phyloP scores from a whole-genome alignment of 2,113 vertebrate species.

The Neodontobutis hainanensis region DNA sequence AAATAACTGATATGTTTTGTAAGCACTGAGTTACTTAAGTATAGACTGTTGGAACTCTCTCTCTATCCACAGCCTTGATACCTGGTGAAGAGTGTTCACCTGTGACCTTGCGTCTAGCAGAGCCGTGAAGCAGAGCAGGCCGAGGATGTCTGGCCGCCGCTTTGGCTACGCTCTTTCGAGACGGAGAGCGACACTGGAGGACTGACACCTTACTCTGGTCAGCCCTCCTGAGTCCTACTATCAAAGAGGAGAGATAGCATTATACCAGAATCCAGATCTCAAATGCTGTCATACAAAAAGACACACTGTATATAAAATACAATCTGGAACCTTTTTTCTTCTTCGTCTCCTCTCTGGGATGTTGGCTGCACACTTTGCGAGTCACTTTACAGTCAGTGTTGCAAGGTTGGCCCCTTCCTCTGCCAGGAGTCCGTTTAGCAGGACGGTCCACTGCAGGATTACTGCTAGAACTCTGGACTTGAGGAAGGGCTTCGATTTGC shows the following conservation, averaged over 20 bases:
- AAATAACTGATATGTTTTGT: not conserved
- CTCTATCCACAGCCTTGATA: conserved; percentile 66
- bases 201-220: conserved; percentile 95
- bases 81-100: conserved; percentile 84
- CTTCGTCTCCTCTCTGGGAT: conserved; percentile 92
- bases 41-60: conserved; percentile 41
- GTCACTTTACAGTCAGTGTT: conserved; percentile 88
- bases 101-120: conserved; percentile 95
- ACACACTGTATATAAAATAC: not conserved
- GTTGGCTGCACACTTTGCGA: conserved; percentile 87
- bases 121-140: conserved; percentile 90
- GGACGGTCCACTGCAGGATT: conserved; percentile 85
- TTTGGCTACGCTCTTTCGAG: conserved; percentile 95
- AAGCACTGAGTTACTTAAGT: not conserved
- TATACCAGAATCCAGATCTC: conserved; percentile 41
- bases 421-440: conserved; percentile 88
- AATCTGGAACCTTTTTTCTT: conserved; percentile 95
- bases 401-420: conserved; percentile 86
- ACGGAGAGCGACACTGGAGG: conserved; percentile 91
- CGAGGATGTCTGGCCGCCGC: conserved; percentile 92
- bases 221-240: conserved; percentile 94
- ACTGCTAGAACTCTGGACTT: conserved; percentile 84
- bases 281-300: not conserved
- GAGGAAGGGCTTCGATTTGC: conserved; percentile 90
- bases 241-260: conserved; percentile 74